These are phyloP conservation scores for Dendrophyllia cribrosa DNA, from an alignment of 64 coral and sea anemone genomes.

Conservation along the genomic window DNA sequence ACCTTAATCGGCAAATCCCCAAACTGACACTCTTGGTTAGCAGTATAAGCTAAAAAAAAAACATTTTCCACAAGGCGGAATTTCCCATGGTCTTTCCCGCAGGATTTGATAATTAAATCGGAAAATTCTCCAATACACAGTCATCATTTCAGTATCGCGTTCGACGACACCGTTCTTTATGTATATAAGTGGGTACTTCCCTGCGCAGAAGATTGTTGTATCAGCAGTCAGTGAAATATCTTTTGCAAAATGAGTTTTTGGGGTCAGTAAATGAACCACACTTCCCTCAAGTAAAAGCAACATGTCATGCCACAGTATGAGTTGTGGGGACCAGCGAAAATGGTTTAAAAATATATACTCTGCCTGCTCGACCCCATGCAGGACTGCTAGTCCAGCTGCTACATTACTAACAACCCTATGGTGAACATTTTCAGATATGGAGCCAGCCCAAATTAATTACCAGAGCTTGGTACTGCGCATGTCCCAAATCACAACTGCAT, in stretches of 20 bases:
- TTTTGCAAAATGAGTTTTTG: constrained; percentile 17
- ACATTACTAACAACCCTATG: too few species aligned
- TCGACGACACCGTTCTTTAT: constrained; percentile 11
- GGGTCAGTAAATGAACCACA: constrained; percentile 27
- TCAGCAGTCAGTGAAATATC: neutral
- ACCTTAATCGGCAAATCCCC: neutral
- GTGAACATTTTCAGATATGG: too few species aligned
- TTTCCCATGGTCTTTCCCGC: neutral
- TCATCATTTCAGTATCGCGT: constrained; percentile 18
- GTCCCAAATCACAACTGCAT: too few species aligned
- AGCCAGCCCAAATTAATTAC: too few species aligned
- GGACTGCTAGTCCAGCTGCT: constrained; percentile 14
- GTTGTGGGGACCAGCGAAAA: constrained; percentile 23
- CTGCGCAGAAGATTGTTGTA: constrained; percentile 19
- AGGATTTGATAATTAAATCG: neutral
- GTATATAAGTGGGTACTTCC: neutral
- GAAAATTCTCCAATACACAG: constrained; percentile 20
- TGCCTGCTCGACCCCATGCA: neutral
- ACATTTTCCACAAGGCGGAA: neutral
- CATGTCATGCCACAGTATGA: constrained; percentile 28
- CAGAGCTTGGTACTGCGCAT: too few species aligned
- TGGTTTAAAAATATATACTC: too few species aligned
- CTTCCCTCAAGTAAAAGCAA: constrained; percentile 18
- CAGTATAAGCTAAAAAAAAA: neutral
- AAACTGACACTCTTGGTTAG: neutral